Percentiles rank a stretch among this genome's conserved stretches.
phyloP scores from a whole-genome alignment of 2,113 vertebrate genomes.

The Electrona antarctica region DNA sequence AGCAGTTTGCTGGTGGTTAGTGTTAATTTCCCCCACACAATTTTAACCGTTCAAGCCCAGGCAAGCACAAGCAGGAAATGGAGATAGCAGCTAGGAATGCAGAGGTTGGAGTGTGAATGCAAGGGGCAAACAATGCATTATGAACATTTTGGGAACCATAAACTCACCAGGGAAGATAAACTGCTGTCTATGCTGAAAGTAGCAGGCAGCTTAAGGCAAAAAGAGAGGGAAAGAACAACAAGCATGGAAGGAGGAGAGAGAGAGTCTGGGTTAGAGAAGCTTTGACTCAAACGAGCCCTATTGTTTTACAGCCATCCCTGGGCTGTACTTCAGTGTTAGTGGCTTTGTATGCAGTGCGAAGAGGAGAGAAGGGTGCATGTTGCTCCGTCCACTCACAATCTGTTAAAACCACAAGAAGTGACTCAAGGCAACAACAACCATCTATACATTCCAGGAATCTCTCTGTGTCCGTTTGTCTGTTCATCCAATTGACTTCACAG shows the following conservation, averaged over 20 bases:
- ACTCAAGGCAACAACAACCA: neutral
- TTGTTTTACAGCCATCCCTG: no score
- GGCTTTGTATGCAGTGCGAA: neutral
- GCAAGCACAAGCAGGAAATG: constrained; percentile 38
- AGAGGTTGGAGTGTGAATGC: constrained; percentile 10
- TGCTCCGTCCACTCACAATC: neutral
- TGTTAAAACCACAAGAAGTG: constrained; percentile 1
- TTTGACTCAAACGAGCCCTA: constrained; percentile 7
- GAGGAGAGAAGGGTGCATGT: constrained; percentile 6
- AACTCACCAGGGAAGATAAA: constrained; percentile 99
- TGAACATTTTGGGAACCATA: constrained; percentile 26
- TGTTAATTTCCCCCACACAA: neutral
- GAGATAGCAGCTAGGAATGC: constrained; percentile 14
- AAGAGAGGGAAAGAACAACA: constrained; percentile 58
- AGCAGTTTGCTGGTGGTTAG: no score
- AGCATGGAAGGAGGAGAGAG: constrained; percentile 64
- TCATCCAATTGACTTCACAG: no score
- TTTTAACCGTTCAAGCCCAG: neutral
- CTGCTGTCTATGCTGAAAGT: constrained; percentile 99
- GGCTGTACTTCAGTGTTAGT: constrained; percentile 43
- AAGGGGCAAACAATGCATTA: constrained; percentile 14
- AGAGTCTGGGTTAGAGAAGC: constrained; percentile 73
- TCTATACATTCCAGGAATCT: no score
- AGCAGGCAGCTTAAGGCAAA: constrained; percentile 92
- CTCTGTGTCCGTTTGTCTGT: no score